Base-by-base conservation (phyloP, 2,797 vertebrate species). In the Syngnathus rostellatus region DNA sequence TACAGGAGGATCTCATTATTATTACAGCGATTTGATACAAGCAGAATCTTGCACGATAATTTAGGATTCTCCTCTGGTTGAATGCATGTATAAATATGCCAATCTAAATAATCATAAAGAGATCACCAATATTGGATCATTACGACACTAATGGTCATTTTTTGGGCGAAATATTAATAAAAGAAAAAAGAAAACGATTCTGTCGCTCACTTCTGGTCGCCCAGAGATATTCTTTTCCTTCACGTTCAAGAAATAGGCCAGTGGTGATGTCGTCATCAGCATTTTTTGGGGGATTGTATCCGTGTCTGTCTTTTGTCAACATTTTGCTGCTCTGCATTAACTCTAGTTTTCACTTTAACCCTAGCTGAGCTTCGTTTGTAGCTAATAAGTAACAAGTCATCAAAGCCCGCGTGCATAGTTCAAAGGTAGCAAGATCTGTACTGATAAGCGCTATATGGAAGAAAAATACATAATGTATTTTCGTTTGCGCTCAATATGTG, bases 341-440 rank as follows among this genome's bases (percentile, higher is more conserved):
- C 38, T 60, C 38, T 39, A 61, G 60, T 62, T 62, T 48, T 46
- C 65, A 79, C 72, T 78, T 76, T 83, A 79, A 68, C 72, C 83
- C 70, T 55, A 48, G 65, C 60, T 66, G 31, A 72, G 68, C 74
- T 63, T 16, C 25, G 54, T 68, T 69, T 67, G 51, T 72, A 76
- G 83, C 69, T 88, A 89, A 88, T 89, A 25, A 83, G 79, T 88
- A 86, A 88, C 85, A 58, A 77, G 68, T 50, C 74, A 76, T 68
- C 64, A 43, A 38, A 69, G 64, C 63, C 11, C 6, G 41, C 62
- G 78, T 14, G n/a, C 63, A 64, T 21, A 54, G 80, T 71, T 79
- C 83, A 84, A 84, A 71, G 85, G 84, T 72, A 65, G 78, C 64
- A n/a, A 68, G 63, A 72, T 23, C 46, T 54, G 54, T 25, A 41